Evolutionary conservation across 2,888 invertebrate genomes (phyloP), one percentile per base, ranked within the genome.

Genomic region (Thumatha senex): DNA sequence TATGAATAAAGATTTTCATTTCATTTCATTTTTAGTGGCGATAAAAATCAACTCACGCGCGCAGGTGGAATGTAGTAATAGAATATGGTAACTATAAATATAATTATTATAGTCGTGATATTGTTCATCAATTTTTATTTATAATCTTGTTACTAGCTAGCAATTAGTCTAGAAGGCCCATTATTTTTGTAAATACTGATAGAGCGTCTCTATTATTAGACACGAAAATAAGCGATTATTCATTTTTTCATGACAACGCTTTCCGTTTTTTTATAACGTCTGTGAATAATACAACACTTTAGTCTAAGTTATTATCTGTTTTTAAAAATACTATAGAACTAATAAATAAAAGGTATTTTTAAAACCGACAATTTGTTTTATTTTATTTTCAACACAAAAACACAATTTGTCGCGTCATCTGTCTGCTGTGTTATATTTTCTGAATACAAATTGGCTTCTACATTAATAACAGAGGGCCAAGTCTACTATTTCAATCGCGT

Each of bases 101-200:
- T n/a, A n/a, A 15, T 10, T 38, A 11, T 15, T 15, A 11, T 13
- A 10, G 14, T 36, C 78, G 84, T 84, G 79, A 84, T 84, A 72
- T 86, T 67, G 84, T 88, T 84, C 86, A 82, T 84, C 64, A 66
- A 66, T 58, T 74, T 71, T 24, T 41, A 40, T 18, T 11, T 24
- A 13, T 36, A 24, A 24, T 24, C 18, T 24, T 56, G 46, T 64
- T 55, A 41, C 70, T 64, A 78, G 80, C 82, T 80, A 80, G 84
- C 78, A 74, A 63, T 66, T 82, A 75, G 74, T 71, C 63, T 61
- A 58, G 68, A 54, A 56, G 67, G 70, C 68, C 70, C 70, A 80
- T 82, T 85, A 84, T 86, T 86, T 86, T 77, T 71, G 78, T 82
- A 78, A 51, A 66, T 61, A 60, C 56, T 42, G 29, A 30, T 47